Percentiles rank a stretch among this genome's conserved stretches.
Conservation (phyloP, 2,888 invertebrate species). For the Shargacucullia verbasci region DNA sequence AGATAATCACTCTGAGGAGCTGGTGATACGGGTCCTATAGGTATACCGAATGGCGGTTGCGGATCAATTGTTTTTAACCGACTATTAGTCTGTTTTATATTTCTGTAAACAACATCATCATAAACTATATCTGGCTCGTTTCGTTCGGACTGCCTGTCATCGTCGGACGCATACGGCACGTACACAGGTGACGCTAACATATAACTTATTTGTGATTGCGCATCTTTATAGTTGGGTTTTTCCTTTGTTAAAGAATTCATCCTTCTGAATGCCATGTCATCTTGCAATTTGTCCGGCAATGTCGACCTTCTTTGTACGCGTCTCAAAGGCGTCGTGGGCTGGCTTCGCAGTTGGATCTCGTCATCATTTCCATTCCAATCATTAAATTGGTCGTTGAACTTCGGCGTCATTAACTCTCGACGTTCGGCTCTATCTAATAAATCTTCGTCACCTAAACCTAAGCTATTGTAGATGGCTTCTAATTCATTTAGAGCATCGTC, state of each 20-base stretch:
- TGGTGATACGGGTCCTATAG: conserved; percentile 94
- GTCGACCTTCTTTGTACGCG: conserved; percentile 82
- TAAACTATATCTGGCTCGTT: conserved; percentile 94
- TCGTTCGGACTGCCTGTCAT: conserved; percentile 87
- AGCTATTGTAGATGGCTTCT: conserved; percentile 96
- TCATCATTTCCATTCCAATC: conserved; percentile 87
- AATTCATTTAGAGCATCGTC: conserved; percentile 96
- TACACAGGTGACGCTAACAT: conserved; percentile 92
- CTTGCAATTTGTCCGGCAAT: conserved; percentile 91
- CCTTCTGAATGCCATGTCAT: conserved; percentile 95
- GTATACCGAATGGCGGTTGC: conserved; percentile 97
- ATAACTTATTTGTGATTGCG: conserved; percentile 90
- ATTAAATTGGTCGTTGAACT: conserved; percentile 83
- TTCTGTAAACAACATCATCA: conserved; percentile 96
- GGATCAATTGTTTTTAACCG: conserved; percentile 92
- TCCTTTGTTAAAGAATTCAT: conserved; percentile 90
- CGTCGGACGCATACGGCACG: conserved; percentile 83
- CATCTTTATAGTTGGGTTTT: conserved; percentile 78
- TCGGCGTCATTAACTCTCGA: conserved; percentile 90
- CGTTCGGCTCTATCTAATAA: conserved; percentile 94
- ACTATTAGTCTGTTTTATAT: conserved; percentile 93
- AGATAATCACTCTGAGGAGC: conserved; percentile 95
- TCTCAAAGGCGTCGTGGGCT: conserved; percentile 82
- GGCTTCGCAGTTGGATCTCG: conserved; percentile 82
- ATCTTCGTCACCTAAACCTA: conserved; percentile 95